Evolutionary conservation across 2,113 vertebrate species (phyloP).

Genomic region (Myanophis thanlyinensis): DNA sequence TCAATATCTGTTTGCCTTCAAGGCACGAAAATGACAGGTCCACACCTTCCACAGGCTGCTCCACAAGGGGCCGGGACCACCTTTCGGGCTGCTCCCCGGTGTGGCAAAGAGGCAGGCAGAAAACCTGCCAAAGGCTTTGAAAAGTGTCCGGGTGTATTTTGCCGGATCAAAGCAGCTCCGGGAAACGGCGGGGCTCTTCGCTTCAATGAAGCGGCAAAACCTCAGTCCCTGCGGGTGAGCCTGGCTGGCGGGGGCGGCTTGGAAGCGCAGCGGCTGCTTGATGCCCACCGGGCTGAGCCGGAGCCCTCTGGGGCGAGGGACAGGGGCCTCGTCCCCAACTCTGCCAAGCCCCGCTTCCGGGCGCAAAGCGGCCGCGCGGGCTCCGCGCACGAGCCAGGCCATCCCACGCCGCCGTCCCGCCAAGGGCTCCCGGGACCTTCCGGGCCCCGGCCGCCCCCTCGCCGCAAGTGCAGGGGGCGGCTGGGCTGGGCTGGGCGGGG

Average conservation of each 20-base stretch:
- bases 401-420: too few relatives aligned
- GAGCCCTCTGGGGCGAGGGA: too few relatives aligned
- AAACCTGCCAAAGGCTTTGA: not conserved
- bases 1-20: not conserved
- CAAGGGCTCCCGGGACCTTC: too few relatives aligned
- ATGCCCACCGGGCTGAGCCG: not conserved
- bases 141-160: not conserved
- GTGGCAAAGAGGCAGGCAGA: not conserved
- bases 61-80: not conserved
- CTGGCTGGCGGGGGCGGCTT: too few relatives aligned
- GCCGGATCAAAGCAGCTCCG: not conserved
- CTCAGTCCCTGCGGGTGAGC: not conserved
- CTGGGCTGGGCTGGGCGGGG: too few relatives aligned
- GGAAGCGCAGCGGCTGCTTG: not conserved
- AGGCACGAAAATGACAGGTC: not conserved
- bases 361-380: too few relatives aligned
- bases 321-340: too few relatives aligned
- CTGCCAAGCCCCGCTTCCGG: too few relatives aligned
- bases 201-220: not conserved
- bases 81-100: not conserved
- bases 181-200: not conserved
- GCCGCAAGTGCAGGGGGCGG: too few relatives aligned
- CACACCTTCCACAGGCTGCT: rapidly evolving
- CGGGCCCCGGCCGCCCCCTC: not conserved
- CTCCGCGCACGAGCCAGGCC: too few relatives aligned